These are phyloP conservation scores for Malurus cyaneus DNA, from an alignment of 2,113 vertebrate genomes.

Conservation along the genomic window DNA sequence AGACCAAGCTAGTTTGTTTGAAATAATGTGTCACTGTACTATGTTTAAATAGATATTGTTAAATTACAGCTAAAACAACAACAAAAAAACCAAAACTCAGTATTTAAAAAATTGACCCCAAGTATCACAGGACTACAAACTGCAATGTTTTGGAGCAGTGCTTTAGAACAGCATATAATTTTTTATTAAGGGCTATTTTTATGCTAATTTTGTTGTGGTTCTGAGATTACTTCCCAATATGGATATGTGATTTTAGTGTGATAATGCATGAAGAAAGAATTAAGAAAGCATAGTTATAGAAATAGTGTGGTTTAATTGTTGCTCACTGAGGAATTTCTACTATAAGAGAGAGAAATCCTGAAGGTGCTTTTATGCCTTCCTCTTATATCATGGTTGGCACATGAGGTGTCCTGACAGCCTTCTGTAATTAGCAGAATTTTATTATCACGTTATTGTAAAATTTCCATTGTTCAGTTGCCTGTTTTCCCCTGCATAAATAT, in stretches of 20 bases:
- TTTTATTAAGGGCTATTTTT: neutral
- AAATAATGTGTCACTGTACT: neutral
- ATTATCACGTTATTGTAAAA: neutral
- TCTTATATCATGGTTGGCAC: neutral
- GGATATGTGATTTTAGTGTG: neutral
- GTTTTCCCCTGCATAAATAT: neutral
- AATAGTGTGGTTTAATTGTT: neutral
- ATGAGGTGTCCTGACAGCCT: neutral
- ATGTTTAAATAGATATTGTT: neutral
- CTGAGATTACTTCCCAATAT: neutral
- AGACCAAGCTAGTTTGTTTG: neutral
- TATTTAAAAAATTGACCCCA: neutral
- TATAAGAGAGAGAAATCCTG: neutral
- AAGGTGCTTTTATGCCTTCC: neutral
- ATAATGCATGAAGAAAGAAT: neutral
- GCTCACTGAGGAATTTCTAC: neutral
- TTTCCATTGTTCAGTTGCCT: neutral
- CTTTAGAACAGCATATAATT: neutral
- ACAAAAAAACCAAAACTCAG: neutral
- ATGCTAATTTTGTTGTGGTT: neutral
- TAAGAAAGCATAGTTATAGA: neutral
- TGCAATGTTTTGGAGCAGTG: neutral
- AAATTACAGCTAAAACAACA: neutral
- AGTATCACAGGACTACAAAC: neutral
- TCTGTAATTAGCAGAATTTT: neutral